Base-by-base conservation (phyloP, 2,797 vertebrate genomes). In the Scolopax rusticola region DNA sequence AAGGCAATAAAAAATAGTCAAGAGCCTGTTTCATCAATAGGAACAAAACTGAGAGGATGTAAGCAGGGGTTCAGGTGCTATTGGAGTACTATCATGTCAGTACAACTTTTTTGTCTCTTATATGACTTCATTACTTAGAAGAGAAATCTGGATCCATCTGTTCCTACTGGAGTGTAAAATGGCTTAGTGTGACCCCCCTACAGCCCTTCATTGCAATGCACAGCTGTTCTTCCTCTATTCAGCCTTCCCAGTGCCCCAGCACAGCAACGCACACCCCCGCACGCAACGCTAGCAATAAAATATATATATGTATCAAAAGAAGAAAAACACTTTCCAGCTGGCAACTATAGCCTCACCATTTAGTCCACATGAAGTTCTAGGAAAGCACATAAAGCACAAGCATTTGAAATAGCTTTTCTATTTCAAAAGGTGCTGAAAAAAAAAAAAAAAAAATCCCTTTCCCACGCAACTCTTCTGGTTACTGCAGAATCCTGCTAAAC, bases 71-170 rank as follows among this genome's bases (percentile, higher is more conserved):
- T 75, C 54, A 61, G 74, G 50, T 73, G 38, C 57, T 17, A 13
- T 5, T 5, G 8, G 6, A 60, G 51, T n/a, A 65, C 19, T 9
- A 23, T 2, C 33, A 17, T 1, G 0, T 40, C 63, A 76, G 41
- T 4, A 36, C 32, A 79, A 57, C 77, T 87, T 23, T 9, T 6
- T 40, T 33, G 21, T 32, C 64, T 68, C 82, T 63, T 6, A 53
- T 53, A 92, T 8, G 4, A 65, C 63, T 93, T 73, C 50, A 76
- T 94, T 36, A 76, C 47, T 90, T 54, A 43, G 2, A 73, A 41
- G 18, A 38, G 12, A 59, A 84, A 27, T 7, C 56, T n/a, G 71
- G 36, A 81, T 70, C 90, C 92, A 93, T 90, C 90, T 95, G 92
- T 80, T 95, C 75, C 68, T 53, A 59, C 59, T 0, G 20, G 25